Percentiles rank a stretch among this genome's conserved stretches.
Evolutionary conservation across 2,888 invertebrate species (phyloP).

Genomic region (Chloroclystis v-ata): DNA sequence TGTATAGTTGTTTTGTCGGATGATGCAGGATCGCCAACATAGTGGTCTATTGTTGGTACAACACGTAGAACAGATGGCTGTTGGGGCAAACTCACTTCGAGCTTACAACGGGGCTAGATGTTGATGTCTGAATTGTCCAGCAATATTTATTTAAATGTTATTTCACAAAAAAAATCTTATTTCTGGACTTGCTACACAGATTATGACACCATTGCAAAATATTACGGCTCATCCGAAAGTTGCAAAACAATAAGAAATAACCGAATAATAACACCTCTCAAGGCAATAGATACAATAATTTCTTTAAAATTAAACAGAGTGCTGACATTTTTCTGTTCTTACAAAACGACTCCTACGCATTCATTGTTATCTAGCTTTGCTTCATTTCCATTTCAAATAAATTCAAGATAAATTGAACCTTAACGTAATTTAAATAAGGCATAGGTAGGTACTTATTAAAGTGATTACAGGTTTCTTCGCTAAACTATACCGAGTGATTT

Average conservation of each 20-base stretch:
- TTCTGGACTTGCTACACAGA: too few relatives aligned
- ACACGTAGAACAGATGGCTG: too few relatives aligned
- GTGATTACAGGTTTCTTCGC: slow-evolving; percentile 23
- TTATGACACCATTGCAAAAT: not conserved
- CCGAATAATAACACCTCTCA: slow-evolving; percentile 21
- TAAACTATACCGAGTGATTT: slow-evolving; percentile 37
- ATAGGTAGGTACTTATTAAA: not conserved
- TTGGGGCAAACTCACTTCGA: too few relatives aligned
- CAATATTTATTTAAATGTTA: too few relatives aligned
- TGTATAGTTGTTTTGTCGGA: too few relatives aligned
- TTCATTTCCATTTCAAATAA: slow-evolving; percentile 1
- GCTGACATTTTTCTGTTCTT: slow-evolving; percentile 56
- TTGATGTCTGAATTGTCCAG: too few relatives aligned
- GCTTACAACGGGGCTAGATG: too few relatives aligned
- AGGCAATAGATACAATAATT: slow-evolving; percentile 31
- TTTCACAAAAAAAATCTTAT: too few relatives aligned
- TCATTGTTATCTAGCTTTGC: slow-evolving; percentile 50
- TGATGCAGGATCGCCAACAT: too few relatives aligned
- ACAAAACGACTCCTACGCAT: slow-evolving; percentile 54
- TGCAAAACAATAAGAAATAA: slow-evolving; percentile 18
- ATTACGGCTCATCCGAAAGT: not conserved
- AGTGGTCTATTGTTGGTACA: too few relatives aligned
- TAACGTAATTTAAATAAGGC: rapidly evolving
- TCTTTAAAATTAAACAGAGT: slow-evolving; percentile 37
- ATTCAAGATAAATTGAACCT: slow-evolving; percentile 11